Percentiles rank a stretch among this genome's conserved stretches.
Conservation (phyloP, 2,888 invertebrate species). For the Ethmia dodecea region DNA sequence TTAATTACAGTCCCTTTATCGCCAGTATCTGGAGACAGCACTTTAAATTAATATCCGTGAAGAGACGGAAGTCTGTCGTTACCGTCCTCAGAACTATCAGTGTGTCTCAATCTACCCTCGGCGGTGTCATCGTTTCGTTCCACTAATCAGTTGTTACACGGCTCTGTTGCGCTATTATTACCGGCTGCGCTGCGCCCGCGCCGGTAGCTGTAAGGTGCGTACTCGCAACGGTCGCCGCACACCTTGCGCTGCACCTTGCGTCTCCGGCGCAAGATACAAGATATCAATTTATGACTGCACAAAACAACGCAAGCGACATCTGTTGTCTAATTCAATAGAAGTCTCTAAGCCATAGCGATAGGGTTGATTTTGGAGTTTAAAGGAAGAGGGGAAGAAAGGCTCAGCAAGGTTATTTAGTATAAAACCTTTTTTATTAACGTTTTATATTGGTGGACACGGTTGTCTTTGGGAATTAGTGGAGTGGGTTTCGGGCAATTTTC, state of each 20-base stretch:
- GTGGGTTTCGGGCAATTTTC: conserved; percentile 40
- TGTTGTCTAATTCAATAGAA: conserved; percentile 5
- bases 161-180: conserved; percentile 53
- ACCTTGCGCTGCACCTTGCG: conserved; percentile 74
- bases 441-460: conserved; percentile 68
- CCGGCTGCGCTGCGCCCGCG: conserved; percentile 17
- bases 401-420: conserved; percentile 65
- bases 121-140: conserved; percentile 35
- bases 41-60: too few relatives aligned
- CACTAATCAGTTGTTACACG: conserved; percentile 68
- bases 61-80: too few relatives aligned
- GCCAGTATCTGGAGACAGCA: too few relatives aligned
- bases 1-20: too few relatives aligned
- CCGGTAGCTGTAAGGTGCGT: conserved; percentile 43
- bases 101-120: conserved; percentile 12
- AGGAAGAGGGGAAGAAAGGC: conserved; percentile 51
- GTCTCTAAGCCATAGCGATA: not conserved
- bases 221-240: conserved; percentile 59
- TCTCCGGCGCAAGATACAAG: conserved; percentile 54
- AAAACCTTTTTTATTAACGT: conserved; percentile 53
- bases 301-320: conserved; percentile 26
- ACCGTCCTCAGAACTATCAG: too few relatives aligned
- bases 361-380: conserved; percentile 7
- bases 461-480: conserved; percentile 63
- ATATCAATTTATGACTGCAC: conserved; percentile 44